Conservation (phyloP, 2,888 invertebrate species). For the Spisula subtruncata region DNA sequence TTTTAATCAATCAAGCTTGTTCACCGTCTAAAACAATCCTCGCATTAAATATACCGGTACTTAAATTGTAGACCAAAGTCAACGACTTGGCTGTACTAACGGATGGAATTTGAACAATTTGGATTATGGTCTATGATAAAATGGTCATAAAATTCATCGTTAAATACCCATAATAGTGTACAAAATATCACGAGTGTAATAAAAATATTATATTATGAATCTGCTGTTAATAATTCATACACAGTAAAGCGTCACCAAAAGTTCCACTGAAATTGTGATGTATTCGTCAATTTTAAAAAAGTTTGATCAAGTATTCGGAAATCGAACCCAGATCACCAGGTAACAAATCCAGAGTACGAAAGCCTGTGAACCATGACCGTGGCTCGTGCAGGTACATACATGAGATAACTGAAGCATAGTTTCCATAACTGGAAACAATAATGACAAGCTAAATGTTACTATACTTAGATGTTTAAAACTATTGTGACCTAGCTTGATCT, state of each 20-base stretch:
- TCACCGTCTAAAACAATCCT: not conserved
- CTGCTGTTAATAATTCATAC: too few relatives aligned
- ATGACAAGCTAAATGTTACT: not conserved
- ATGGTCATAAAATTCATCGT: not conserved
- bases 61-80: conserved; percentile 1
- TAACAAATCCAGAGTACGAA: too few relatives aligned
- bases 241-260: too few relatives aligned
- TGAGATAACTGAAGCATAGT: not conserved
- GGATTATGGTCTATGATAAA: not conserved
- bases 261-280: too few relatives aligned
- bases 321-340: too few relatives aligned
- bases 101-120: conserved; percentile 11
- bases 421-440: not conserved
- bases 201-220: too few relatives aligned
- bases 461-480: conserved; percentile 2
- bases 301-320: too few relatives aligned
- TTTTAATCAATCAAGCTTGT: not conserved
- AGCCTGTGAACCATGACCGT: not conserved
- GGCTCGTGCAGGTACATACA: too few relatives aligned
- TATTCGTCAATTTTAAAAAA: too few relatives aligned
- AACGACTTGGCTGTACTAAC: not conserved
- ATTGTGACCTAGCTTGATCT: conserved; percentile 15
- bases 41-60: not conserved
- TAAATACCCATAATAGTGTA: too few relatives aligned
- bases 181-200: too few relatives aligned